Conservation (phyloP, 2,113 vertebrate species). For the Lampris megalopsis region DNA sequence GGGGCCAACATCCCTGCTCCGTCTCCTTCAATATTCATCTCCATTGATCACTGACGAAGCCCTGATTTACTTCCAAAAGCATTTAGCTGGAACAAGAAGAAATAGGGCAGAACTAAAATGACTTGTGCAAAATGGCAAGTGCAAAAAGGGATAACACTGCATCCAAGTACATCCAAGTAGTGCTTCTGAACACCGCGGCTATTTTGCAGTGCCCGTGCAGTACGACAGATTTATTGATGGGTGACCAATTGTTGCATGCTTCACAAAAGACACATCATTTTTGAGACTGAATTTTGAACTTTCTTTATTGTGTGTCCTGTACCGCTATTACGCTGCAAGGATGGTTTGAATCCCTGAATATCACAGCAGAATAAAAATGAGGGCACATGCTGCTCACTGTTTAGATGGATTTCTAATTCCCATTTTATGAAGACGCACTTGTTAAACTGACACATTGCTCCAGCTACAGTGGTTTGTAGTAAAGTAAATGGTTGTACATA, state of each 20-base stretch:
- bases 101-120: slow-evolving; percentile 56
- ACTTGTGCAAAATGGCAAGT: slow-evolving; percentile 30
- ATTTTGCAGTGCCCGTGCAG: slow-evolving; percentile 8
- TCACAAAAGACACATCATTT: not conserved
- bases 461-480: not conserved
- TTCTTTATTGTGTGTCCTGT: not conserved
- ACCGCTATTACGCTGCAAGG: not conserved
- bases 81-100: slow-evolving; percentile 62
- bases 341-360: too few relatives aligned
- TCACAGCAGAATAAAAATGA: not conserved
- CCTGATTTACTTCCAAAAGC: slow-evolving; percentile 72
- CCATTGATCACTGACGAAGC: slow-evolving; percentile 70
- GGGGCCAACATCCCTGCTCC: slow-evolving; percentile 58
- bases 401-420: not conserved
- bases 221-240: slow-evolving; percentile 39
- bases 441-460: not conserved
- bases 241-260: slow-evolving; percentile 22
- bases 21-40: slow-evolving; percentile 72
- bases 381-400: not conserved
- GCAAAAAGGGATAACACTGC: slow-evolving; percentile 36
- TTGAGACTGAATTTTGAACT: not conserved
- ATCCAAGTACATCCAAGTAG: slow-evolving; percentile 26
- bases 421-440: not conserved
- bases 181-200: slow-evolving; percentile 6
- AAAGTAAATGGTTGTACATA: not conserved